Evolutionary conservation across 2,797 vertebrate species (phyloP).

Genomic region (Gymnodraco acuticeps): DNA sequence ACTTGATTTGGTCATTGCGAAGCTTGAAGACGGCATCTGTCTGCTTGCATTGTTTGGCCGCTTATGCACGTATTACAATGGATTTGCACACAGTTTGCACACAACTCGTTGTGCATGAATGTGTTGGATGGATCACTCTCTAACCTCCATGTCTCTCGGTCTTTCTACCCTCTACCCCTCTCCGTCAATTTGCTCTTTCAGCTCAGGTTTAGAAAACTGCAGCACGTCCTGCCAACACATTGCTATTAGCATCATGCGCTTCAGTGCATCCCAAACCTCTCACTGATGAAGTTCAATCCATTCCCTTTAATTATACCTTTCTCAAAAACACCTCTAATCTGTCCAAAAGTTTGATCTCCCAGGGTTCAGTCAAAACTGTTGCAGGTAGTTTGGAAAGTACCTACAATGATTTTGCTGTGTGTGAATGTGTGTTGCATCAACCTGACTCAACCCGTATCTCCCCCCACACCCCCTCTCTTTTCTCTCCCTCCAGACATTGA

Average conservation of each 20-base stretch:
- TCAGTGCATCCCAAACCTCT: constrained; percentile 64
- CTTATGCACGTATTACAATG: not conserved
- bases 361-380: constrained; percentile 34
- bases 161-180: not conserved
- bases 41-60: not conserved
- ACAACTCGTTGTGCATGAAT: not conserved
- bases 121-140: constrained; percentile 17
- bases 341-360: constrained; percentile 64
- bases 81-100: constrained; percentile 1
- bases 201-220: constrained; percentile 43
- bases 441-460: constrained; percentile 6
- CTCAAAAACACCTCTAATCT: constrained; percentile 68
- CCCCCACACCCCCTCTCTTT: not conserved
- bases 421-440: constrained; percentile 23
- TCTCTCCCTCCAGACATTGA: constrained; percentile 89
- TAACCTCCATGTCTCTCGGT: constrained; percentile 9
- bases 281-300: constrained; percentile 77
- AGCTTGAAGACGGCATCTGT: not conserved
- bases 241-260: constrained; percentile 73
- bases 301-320: constrained; percentile 77
- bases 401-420: constrained; percentile 20
- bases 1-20: constrained; percentile 9
- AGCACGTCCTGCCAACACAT: constrained; percentile 62
- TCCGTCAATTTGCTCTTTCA: not conserved
- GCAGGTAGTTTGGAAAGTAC: constrained; percentile 49